Conservation (phyloP, 1,140 invertebrate species). For the Drosophila lini region DNA sequence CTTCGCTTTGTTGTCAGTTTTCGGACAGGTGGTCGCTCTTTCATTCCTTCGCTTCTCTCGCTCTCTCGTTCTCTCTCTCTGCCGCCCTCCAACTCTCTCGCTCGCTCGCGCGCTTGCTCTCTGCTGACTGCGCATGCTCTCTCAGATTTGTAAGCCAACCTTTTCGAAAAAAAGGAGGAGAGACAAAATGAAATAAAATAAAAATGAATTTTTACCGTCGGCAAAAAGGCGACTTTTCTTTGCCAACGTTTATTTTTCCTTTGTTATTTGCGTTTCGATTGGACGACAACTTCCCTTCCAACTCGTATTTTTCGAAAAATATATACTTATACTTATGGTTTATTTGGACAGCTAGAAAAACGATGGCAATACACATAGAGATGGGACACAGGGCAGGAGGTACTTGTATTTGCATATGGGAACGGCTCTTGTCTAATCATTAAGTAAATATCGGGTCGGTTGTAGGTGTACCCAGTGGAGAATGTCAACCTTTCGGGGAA, state of each 20-base stretch:
- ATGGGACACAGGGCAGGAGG: conserved; percentile 25
- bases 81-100: neutral
- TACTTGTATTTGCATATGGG: conserved; percentile 61
- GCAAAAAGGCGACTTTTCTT: conserved; percentile 30
- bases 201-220: conserved; percentile 33
- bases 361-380: conserved; percentile 11
- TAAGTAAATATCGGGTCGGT: conserved; percentile 52
- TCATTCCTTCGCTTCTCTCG: conserved; percentile 16
- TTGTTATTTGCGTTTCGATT: conserved; percentile 31
- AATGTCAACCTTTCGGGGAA: conserved; percentile 46
- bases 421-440: conserved; percentile 71
- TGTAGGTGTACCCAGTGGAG: conserved; percentile 43
- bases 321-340: conserved; percentile 1
- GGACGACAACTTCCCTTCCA: conserved; percentile 30
- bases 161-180: conserved; percentile 7
- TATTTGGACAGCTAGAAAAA: conserved; percentile 44
- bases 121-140: conserved; percentile 42
- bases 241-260: conserved; percentile 16
- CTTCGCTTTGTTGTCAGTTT: conserved; percentile 41
- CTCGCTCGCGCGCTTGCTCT: conserved; percentile 4
- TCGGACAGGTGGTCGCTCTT: conserved; percentile 70
- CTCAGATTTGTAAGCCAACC: conserved; percentile 42
- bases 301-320: neutral
- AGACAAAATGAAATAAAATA: neutral
- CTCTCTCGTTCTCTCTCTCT: neutral